A percentile compares a stretch with the other conserved stretches of the same genome.
These are phyloP conservation scores for Mesopsocus fuscifrons DNA, from an alignment of 2,888 invertebrate species.

Conservation along the genomic window DNA sequence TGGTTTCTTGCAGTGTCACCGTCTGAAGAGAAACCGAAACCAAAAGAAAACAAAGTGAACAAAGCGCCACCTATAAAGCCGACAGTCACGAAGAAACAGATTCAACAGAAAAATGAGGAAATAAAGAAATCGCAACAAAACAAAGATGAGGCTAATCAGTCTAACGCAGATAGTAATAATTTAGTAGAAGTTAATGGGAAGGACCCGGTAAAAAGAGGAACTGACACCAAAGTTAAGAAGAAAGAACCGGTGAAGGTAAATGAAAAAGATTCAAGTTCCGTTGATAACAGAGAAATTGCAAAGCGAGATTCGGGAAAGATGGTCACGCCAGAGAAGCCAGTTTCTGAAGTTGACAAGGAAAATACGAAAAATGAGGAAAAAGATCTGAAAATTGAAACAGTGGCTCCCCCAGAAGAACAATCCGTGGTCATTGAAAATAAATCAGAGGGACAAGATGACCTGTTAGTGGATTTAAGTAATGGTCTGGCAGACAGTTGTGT, in stretches of 20 bases:
- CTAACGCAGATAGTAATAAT: slow-evolving; percentile 2
- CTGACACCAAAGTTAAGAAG: slow-evolving; percentile 19
- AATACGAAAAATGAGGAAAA: too few species aligned
- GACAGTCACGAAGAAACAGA: slow-evolving; percentile 20
- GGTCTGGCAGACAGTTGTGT: too few species aligned
- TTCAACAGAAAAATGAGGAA: slow-evolving; percentile 19
- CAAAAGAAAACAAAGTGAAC: slow-evolving; percentile 2
- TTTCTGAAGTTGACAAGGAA: too few species aligned
- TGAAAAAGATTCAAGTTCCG: slow-evolving; percentile 25
- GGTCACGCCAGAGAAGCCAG: too few species aligned
- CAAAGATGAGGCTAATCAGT: slow-evolving; percentile 3
- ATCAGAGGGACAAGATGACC: too few species aligned
- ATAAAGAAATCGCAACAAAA: slow-evolving; percentile 11
- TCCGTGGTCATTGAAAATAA: slow-evolving; percentile 14
- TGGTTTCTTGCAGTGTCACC: slow-evolving; percentile 7
- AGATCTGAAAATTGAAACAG: too few species aligned
- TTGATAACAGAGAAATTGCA: slow-evolving; percentile 22
- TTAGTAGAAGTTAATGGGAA: slow-evolving; percentile 1
- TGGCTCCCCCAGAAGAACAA: too few species aligned
- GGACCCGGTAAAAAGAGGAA: slow-evolving; percentile 12
- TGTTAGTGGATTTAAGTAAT: too few species aligned
- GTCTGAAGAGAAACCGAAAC: slow-evolving; percentile 7
- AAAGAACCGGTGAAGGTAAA: slow-evolving; percentile 25
- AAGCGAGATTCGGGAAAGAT: too few species aligned
- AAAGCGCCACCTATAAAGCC: slow-evolving; percentile 17